Evolutionary conservation across 2,113 vertebrate genomes (phyloP).

Genomic region (Sturnus vulgaris): DNA sequence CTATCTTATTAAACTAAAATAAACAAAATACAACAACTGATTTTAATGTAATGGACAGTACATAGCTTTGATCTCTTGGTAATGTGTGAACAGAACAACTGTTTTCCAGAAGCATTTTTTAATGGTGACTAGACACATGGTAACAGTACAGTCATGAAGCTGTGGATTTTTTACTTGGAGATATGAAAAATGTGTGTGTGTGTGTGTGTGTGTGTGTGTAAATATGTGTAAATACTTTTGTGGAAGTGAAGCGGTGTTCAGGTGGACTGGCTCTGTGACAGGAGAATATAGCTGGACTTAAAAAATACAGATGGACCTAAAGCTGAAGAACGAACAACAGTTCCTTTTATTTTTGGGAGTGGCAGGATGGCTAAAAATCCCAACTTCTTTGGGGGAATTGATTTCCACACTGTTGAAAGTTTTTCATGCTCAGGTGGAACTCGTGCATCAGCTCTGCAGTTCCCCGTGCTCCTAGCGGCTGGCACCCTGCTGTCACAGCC

Average conservation of each 20-base stretch:
- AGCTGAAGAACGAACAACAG: neutral
- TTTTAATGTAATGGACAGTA: neutral
- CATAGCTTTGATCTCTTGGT: neutral
- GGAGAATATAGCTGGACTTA: neutral
- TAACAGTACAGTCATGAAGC: neutral
- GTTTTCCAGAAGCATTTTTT: neutral
- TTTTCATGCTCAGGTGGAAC: neutral
- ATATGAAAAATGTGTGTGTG: neutral
- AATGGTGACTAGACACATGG: neutral
- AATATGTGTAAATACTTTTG: neutral
- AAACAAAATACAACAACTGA: neutral
- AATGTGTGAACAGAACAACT: neutral
- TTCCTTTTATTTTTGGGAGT: neutral
- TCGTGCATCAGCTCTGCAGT: neutral
- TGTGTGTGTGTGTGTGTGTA: no score
- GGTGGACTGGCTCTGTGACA: neutral
- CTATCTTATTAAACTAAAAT: neutral
- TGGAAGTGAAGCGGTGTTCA: neutral
- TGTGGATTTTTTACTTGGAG: neutral
- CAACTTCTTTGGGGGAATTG: neutral
- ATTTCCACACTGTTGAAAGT: neutral
- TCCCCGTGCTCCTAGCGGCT: fast-evolving
- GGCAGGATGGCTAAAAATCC: neutral
- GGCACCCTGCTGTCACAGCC: neutral
- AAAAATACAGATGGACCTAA: neutral